These are phyloP conservation scores for Epizoanthus scotinus DNA, from an alignment of 92 coral and sea anemone species.

Conservation along the genomic window DNA sequence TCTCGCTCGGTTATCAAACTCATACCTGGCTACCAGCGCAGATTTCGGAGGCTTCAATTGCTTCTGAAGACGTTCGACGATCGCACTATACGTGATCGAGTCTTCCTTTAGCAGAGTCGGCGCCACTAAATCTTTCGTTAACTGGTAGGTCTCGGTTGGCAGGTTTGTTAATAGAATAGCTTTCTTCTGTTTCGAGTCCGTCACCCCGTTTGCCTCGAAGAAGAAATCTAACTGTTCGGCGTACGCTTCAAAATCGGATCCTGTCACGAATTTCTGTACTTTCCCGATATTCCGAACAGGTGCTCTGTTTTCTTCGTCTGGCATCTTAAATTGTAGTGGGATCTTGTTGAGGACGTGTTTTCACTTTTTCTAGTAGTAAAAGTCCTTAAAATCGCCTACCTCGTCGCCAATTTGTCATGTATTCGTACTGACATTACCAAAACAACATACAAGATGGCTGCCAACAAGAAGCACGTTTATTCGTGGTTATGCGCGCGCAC, in stretches of 20 bases:
- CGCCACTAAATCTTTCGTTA: slow-evolving; percentile 48
- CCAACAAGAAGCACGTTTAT: no score
- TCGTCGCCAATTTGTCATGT: no score
- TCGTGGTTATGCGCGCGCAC: no score
- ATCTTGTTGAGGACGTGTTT: no score
- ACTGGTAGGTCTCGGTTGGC: slow-evolving; percentile 56
- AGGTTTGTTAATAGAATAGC: slow-evolving; percentile 58
- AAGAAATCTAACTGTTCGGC: slow-evolving; percentile 59
- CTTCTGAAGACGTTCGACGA: slow-evolving; percentile 36
- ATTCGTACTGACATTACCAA: no score
- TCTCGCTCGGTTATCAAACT: slow-evolving; percentile 61
- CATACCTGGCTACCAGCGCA: slow-evolving; percentile 56
- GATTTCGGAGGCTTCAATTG: slow-evolving; percentile 58
- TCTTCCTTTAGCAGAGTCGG: slow-evolving; percentile 35
- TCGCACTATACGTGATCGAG: slow-evolving; percentile 20
- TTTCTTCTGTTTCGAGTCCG: slow-evolving; percentile 44
- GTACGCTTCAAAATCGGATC: slow-evolving; percentile 43
- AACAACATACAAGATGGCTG: no score
- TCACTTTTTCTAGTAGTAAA: no score
- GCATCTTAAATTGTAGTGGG: no score
- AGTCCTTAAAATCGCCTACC: no score
- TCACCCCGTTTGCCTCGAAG: slow-evolving; percentile 50
- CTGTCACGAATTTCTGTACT: no score
- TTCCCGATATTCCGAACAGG: no score
- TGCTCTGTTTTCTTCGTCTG: no score